Percentiles rank a stretch among this genome's conserved stretches.
These are phyloP conservation scores for Bufotes viridis DNA, from an alignment of 2,797 vertebrate species.

Conservation along the genomic window DNA sequence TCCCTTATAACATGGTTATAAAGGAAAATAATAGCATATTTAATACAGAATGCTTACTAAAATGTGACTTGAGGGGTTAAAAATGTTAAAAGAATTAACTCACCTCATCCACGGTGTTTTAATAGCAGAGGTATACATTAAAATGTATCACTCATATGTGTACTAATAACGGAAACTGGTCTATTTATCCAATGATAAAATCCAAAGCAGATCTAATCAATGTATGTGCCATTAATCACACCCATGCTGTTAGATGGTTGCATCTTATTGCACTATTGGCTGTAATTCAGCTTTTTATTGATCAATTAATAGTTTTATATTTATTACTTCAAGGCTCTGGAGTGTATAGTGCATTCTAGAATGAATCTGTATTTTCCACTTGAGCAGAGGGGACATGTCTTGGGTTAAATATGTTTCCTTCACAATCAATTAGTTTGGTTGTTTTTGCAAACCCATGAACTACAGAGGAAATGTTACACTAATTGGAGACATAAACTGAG, in stretches of 20 bases:
- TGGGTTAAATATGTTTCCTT: conserved; percentile 20
- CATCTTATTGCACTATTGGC: conserved; percentile 9
- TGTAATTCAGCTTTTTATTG: conserved; percentile 9
- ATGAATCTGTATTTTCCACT: background rate
- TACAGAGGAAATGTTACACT: conserved; percentile 36
- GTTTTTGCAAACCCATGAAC: conserved; percentile 17
- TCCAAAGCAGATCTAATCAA: background rate
- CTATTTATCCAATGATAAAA: background rate
- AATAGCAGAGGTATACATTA: background rate
- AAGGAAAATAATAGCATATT: too few relatives aligned
- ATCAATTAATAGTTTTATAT: background rate
- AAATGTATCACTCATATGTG: background rate
- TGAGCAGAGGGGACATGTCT: background rate
- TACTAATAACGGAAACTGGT: conserved; percentile 4
- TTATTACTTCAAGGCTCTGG: background rate
- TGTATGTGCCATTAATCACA: background rate
- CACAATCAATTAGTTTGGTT: conserved; percentile 3
- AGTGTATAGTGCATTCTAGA: background rate
- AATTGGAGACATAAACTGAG: background rate
- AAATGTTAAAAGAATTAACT: too few relatives aligned
- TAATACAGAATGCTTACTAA: too few relatives aligned
- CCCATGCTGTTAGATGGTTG: background rate
- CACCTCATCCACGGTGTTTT: background rate
- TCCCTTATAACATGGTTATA: too few relatives aligned
- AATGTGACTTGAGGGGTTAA: too few relatives aligned